Conservation (phyloP, 2,888 invertebrate genomes). For the Brenthis ino region DNA sequence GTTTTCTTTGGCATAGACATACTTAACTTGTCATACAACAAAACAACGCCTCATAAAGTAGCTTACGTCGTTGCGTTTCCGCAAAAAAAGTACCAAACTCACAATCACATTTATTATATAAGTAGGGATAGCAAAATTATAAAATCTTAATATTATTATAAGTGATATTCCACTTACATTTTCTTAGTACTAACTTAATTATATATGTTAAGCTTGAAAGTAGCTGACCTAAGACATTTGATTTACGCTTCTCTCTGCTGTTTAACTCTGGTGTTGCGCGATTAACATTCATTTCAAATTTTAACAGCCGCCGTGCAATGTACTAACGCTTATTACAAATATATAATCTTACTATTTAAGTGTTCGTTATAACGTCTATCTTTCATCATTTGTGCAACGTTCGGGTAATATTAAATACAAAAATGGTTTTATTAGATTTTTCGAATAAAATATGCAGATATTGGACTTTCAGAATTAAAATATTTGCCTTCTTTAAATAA, state of each 20-base stretch:
- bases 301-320: constrained; percentile 22
- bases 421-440: too few relatives aligned
- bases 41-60: too few relatives aligned
- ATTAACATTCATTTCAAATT: constrained; percentile 30
- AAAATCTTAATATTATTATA: background rate
- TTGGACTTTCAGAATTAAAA: too few relatives aligned
- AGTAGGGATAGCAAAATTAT: too few relatives aligned
- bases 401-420: background rate
- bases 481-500: too few relatives aligned
- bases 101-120: too few relatives aligned
- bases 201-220: constrained; percentile 20
- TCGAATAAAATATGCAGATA: too few relatives aligned
- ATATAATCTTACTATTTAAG: constrained; percentile 5
- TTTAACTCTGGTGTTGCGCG: constrained; percentile 15
- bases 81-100: too few relatives aligned
- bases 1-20: too few relatives aligned
- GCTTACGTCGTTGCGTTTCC: too few relatives aligned
- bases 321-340: constrained; percentile 15
- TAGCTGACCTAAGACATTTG: constrained; percentile 27
- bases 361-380: background rate
- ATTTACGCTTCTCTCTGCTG: constrained; percentile 18
- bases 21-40: too few relatives aligned
- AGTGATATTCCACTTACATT: constrained; percentile 14
- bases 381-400: background rate
- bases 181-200: constrained; percentile 3